Conservation (phyloP, 2,113 vertebrate genomes). For the Caretta caretta region DNA sequence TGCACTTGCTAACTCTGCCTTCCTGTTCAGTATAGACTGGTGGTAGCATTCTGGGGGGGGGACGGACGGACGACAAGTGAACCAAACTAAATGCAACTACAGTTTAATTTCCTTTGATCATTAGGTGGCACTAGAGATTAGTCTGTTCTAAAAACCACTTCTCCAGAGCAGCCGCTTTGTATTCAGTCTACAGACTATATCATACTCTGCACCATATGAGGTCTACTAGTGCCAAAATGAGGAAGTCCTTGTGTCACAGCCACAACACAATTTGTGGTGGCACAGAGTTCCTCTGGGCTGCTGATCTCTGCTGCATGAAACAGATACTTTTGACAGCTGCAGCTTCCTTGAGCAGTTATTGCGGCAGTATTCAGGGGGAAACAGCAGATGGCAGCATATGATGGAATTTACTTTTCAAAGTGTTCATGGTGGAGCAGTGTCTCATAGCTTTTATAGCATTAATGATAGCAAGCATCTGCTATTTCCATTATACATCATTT, state of each 20-base stretch:
- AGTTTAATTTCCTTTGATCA: neutral
- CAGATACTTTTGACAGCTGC: neutral
- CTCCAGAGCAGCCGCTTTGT: neutral
- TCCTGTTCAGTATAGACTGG: neutral
- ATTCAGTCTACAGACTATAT: neutral
- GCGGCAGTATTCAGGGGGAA: neutral
- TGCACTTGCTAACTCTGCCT: neutral
- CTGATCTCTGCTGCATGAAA: neutral
- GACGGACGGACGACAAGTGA: no score
- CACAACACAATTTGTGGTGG: neutral
- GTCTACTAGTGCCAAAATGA: neutral
- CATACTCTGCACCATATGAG: neutral
- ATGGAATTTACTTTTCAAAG: neutral
- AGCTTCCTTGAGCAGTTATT: neutral
- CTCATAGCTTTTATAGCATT: neutral
- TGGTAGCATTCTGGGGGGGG: no score
- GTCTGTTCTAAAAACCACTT: neutral
- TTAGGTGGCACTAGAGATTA: neutral
- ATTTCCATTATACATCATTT: neutral
- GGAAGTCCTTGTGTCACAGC: neutral
- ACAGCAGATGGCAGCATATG: neutral
- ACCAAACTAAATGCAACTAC: neutral
- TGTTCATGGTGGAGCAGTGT: neutral
- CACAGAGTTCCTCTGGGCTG: neutral
- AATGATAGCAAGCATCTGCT: neutral